Conservation (phyloP, 2,113 vertebrate species). For the Sceloporus undulatus region DNA sequence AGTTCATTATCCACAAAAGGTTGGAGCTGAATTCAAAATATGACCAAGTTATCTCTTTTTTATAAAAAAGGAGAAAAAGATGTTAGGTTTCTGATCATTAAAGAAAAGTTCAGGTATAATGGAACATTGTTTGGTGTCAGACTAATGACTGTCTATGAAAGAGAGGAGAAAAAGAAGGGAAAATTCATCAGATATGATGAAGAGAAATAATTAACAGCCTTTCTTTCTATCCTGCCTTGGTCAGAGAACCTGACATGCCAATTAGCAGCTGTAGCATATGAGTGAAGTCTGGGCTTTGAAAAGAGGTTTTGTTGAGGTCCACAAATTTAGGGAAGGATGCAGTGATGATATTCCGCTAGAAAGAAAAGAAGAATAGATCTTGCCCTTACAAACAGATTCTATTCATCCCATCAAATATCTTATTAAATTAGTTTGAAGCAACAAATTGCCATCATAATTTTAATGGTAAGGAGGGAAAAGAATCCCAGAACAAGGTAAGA, state of each 20-base stretch:
- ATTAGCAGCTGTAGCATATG: conserved; percentile 74
- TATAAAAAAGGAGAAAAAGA: conserved; percentile 73
- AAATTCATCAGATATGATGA: conserved; percentile 81
- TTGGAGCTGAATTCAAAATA: conserved; percentile 74
- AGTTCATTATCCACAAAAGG: conserved; percentile 71
- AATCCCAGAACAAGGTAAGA: conserved; percentile 34
- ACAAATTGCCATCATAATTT: conserved; percentile 59
- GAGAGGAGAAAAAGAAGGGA: conserved; percentile 70
- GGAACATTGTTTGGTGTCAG: conserved; percentile 76
- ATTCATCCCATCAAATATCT: conserved; percentile 65
- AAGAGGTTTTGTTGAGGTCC: conserved; percentile 72
- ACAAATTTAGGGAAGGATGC: conserved; percentile 74
- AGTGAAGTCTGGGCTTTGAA: conserved; percentile 63
- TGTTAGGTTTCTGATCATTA: conserved; percentile 75
- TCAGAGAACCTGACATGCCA: conserved; percentile 77
- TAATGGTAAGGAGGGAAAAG: conserved; percentile 41
- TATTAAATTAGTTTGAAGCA: conserved; percentile 80
- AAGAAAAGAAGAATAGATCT: conserved; percentile 69
- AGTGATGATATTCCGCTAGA: conserved; percentile 70
- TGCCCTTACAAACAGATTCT: conserved; percentile 62
- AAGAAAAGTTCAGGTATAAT: conserved; percentile 81
- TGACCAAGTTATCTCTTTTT: conserved; percentile 68
- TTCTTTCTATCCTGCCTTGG: conserved; percentile 72
- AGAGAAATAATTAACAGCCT: conserved; percentile 82
- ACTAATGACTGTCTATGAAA: conserved; percentile 80